phyloP scores from a whole-genome alignment of 2,888 invertebrate genomes.

The Notocelia uddmanniana region DNA sequence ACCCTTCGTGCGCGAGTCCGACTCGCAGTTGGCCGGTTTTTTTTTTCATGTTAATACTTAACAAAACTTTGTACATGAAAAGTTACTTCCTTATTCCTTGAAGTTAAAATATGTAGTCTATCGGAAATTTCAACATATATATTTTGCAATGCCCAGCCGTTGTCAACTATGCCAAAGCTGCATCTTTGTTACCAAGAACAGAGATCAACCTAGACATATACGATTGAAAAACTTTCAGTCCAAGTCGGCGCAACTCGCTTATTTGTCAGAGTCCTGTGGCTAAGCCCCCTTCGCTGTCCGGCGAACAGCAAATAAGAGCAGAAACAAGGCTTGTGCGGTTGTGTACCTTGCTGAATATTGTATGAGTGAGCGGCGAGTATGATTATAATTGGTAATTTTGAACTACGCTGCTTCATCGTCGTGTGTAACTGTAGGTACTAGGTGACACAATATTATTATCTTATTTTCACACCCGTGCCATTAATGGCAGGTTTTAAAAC shows the following conservation, averaged over 20 bases:
- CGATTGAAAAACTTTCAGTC: neutral
- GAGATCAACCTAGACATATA: neutral
- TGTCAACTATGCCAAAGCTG: conserved; percentile 4
- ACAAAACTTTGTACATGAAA: too few relatives aligned
- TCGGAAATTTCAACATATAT: neutral
- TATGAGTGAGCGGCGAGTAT: neutral
- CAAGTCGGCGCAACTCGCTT: neutral
- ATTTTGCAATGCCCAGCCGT: neutral
- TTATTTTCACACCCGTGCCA: too few relatives aligned
- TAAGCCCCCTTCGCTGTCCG: neutral
- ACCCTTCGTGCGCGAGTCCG: too few relatives aligned
- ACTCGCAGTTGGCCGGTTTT: too few relatives aligned
- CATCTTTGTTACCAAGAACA: neutral
- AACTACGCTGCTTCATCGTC: neutral
- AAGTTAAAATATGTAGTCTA: neutral
- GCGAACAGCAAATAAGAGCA: neutral
- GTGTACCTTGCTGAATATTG: neutral
- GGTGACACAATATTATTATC: too few relatives aligned
- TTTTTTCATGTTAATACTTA: too few relatives aligned
- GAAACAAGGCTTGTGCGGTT: neutral
- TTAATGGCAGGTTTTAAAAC: too few relatives aligned
- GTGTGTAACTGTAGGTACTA: neutral
- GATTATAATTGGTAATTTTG: neutral
- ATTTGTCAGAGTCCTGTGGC: neutral
- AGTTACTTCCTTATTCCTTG: too few relatives aligned